Evolutionary conservation across 1,140 invertebrate species (phyloP), one percentile per base, ranked within the genome.

Genomic region (Eurosta solidaginis): DNA sequence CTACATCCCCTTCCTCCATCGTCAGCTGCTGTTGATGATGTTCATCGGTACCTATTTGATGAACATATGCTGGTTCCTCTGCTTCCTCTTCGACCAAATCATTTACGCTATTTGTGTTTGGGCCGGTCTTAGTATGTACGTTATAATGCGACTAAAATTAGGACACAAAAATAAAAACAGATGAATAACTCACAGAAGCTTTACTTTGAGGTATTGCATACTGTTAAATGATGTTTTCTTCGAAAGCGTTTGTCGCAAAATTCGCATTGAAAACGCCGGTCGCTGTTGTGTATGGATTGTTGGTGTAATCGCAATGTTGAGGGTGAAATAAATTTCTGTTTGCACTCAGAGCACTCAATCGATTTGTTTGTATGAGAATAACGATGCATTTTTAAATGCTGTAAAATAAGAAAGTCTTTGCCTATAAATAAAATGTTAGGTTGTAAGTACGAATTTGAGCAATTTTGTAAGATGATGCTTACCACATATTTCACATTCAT

Each of bases 401-500:
- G 68, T 17, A 77, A 20, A 45, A 76, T 42, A 14, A 75, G 36
- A 45, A 79, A 80, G 25, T 47, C 36, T 29, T 80, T 80, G 14
- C 54, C 78, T 79, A 76, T 12, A 50, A 36, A 78, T 14, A 73
- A 74, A 50, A 17, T 49, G 10, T 29, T 33, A 52, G n/a, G 7
- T 7, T 68, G 33, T 78, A 14, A 20, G 10, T 14, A 33, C 14
- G 17, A 20, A n/a, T 27, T n/a, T 78, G 14, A 7, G 45, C 20
- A 44, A 27, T 42, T 4, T 14, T 1, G 4, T 27, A 29, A 76
- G 33, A 20, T n/a, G n/a, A n/a, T 12, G 3, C 50, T 68, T 76
- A 77, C 79, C 79, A 47, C 79, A 80, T 45, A 80, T 77, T 40
- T 82, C 77, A 79, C 83, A 85, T n/a, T 77, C 78, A 78, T 79